Percentiles rank a stretch among this genome's conserved stretches.
Conservation (phyloP, 2,797 vertebrate species). For the Gymnocypris eckloni region DNA sequence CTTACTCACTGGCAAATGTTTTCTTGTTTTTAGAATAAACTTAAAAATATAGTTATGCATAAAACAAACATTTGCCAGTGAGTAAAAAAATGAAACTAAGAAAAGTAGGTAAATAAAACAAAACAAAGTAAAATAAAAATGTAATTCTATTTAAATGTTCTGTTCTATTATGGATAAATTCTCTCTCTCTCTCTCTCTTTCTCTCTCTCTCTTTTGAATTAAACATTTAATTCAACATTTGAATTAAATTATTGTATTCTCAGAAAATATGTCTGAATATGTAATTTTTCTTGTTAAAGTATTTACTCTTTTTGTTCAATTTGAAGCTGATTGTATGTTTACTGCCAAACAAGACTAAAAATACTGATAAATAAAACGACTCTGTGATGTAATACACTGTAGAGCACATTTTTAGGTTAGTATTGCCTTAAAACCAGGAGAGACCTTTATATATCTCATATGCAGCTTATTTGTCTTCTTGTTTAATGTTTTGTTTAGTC, state of each 20-base stretch:
- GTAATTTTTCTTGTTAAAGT: not conserved
- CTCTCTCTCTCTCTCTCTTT: too few relatives aligned
- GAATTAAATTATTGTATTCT: not conserved
- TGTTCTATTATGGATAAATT: too few relatives aligned
- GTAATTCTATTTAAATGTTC: too few relatives aligned
- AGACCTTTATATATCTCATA: slow-evolving; percentile 28
- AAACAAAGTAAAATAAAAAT: too few relatives aligned
- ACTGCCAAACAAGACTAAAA: not conserved
- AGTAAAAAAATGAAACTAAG: too few relatives aligned
- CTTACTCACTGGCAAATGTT: not conserved
- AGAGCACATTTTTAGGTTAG: slow-evolving; percentile 13
- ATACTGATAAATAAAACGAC: not conserved
- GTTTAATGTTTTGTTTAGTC: slow-evolving; percentile 47
- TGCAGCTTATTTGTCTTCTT: slow-evolving; percentile 31
- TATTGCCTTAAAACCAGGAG: slow-evolving; percentile 4
- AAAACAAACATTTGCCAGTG: not conserved
- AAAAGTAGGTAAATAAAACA: too few relatives aligned
- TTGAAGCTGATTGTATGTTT: not conserved
- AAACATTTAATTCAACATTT: too few relatives aligned
- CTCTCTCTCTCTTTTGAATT: too few relatives aligned
- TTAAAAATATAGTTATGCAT: not conserved
- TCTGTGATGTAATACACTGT: slow-evolving; percentile 1
- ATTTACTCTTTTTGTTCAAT: not conserved
- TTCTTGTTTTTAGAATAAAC: slow-evolving; percentile 1
- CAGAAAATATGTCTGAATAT: not conserved